These are phyloP conservation scores for Microctenopoma stevenorrisi DNA, from an alignment of 2,797 vertebrate genomes.

Conservation along the genomic window DNA sequence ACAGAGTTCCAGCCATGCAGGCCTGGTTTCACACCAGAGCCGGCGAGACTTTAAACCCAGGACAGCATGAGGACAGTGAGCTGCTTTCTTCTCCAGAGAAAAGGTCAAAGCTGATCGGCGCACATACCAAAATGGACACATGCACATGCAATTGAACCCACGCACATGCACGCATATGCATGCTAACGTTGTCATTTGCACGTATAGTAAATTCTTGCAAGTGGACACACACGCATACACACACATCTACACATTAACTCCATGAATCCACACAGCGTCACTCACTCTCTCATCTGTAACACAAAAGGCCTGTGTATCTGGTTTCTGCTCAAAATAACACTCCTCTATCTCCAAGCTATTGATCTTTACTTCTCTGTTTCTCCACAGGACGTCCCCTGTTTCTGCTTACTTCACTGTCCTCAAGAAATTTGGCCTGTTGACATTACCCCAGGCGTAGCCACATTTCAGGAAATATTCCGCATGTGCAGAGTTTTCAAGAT, in stretches of 20 bases:
- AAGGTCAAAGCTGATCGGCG: conserved; percentile 54
- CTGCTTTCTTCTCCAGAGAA: conserved; percentile 66
- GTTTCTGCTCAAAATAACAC: conserved; percentile 61
- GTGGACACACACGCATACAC: neutral
- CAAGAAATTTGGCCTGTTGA: conserved; percentile 48
- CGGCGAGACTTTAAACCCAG: conserved; percentile 44
- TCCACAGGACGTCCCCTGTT: conserved; percentile 66
- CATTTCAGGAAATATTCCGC: conserved; percentile 58
- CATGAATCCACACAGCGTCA: conserved; percentile 36
- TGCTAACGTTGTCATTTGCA: conserved; percentile 21
- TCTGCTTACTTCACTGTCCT: conserved; percentile 50
- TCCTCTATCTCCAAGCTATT: conserved; percentile 60
- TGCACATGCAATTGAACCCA: conserved; percentile 23
- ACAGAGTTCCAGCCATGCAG: conserved; percentile 56
- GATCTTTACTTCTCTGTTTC: conserved; percentile 56
- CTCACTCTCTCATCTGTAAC: conserved; percentile 43
- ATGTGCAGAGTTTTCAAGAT: conserved; percentile 45
- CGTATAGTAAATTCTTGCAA: conserved; percentile 27
- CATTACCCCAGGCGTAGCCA: conserved; percentile 33
- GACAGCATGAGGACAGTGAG: conserved; percentile 63
- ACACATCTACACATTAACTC: neutral
- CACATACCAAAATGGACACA: conserved; percentile 39
- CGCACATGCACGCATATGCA: conserved; percentile 37
- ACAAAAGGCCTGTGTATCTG: conserved; percentile 70
- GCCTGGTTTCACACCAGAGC: conserved; percentile 42